Conservation (phyloP, 2,797 vertebrate species). For the Sparus aurata region DNA sequence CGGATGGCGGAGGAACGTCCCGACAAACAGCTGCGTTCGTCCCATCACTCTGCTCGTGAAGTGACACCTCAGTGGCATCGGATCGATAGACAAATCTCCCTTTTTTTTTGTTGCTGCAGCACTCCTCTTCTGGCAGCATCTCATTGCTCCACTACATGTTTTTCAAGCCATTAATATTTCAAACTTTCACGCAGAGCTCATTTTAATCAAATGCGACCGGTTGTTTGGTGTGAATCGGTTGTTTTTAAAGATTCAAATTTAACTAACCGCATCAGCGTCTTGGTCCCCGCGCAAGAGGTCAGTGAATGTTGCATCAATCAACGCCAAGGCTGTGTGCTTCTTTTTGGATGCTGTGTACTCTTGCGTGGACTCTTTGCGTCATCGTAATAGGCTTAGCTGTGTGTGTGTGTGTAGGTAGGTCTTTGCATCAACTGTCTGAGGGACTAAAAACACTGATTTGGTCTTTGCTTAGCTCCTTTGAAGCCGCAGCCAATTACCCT, state of each 20-base stretch:
- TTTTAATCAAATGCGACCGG: not conserved
- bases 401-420: slow-evolving; percentile 20
- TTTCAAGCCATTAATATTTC: not conserved
- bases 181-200: not conserved
- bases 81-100: slow-evolving; percentile 45
- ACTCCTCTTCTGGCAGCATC: not conserved
- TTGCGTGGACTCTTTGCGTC: slow-evolving; percentile 44
- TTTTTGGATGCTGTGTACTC: slow-evolving; percentile 45
- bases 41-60: slow-evolving; percentile 57
- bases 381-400: slow-evolving; percentile 66
- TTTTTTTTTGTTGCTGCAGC: not conserved
- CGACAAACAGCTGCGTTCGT: slow-evolving; percentile 47
- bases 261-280: not conserved
- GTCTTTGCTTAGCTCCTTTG: slow-evolving; percentile 48
- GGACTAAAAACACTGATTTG: slow-evolving; percentile 38
- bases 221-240: not conserved
- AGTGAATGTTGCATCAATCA: slow-evolving; percentile 22
- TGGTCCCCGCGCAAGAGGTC: slow-evolving; percentile 11
- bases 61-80: slow-evolving; percentile 16
- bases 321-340: slow-evolving; percentile 43
- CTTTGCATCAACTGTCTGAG: slow-evolving; percentile 47
- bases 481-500: slow-evolving; percentile 32
- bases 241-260: not conserved
- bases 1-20: slow-evolving; percentile 53
- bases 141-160: not conserved